Conservation (phyloP, 2,113 vertebrate genomes). For the Motacilla alba region DNA sequence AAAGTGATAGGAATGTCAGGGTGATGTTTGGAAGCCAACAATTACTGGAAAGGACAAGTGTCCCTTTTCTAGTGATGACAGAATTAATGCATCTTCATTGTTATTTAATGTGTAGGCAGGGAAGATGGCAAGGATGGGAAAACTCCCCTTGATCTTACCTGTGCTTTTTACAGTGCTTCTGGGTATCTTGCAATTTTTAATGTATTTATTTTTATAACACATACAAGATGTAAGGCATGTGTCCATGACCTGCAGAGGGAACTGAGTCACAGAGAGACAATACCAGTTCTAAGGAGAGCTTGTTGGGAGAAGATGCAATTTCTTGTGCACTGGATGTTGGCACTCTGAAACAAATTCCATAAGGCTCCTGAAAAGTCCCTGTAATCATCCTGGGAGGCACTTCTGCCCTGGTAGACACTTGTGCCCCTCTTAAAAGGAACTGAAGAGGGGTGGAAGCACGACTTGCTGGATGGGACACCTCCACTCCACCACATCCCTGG, state of each 20-base stretch:
- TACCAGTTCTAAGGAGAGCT: neutral
- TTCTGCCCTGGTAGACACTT: neutral
- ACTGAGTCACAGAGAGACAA: neutral
- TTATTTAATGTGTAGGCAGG: neutral
- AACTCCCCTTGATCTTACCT: neutral
- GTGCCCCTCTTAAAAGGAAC: neutral
- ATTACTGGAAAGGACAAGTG: neutral
- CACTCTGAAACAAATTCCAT: neutral
- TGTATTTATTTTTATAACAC: neutral
- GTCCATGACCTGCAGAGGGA: neutral
- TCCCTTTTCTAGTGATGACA: neutral
- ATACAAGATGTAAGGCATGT: neutral
- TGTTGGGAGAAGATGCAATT: neutral
- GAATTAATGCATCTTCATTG: neutral
- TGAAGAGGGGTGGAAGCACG: neutral
- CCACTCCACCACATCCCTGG: neutral
- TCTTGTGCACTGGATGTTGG: neutral
- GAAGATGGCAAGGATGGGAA: neutral
- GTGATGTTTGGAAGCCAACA: neutral
- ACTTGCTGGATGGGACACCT: neutral
- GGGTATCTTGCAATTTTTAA: neutral
- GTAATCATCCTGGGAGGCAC: neutral
- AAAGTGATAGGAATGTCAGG: neutral
- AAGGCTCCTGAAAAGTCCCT: neutral
- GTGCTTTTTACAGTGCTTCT: neutral